Percentiles rank a stretch among this genome's conserved stretches.
These are phyloP conservation scores for Denticeps clupeoides DNA, from an alignment of 2,797 vertebrate genomes.

Conservation along the genomic window DNA sequence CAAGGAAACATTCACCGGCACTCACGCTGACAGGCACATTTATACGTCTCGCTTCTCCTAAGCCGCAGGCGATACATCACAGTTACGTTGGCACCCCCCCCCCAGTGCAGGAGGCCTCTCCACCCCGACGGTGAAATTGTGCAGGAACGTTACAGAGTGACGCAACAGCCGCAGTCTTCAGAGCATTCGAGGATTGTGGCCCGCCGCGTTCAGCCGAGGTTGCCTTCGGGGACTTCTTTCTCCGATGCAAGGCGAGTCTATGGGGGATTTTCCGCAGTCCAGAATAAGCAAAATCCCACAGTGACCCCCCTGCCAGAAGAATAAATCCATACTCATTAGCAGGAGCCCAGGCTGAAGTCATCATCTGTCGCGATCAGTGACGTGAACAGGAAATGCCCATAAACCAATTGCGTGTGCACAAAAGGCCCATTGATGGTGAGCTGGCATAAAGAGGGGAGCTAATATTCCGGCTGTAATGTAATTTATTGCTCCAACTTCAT, in stretches of 20 bases:
- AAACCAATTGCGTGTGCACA: conserved; percentile 2
- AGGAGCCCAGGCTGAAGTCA: conserved; percentile 18
- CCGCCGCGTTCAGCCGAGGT: too few species aligned
- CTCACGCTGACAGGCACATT: not conserved
- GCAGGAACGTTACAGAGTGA: not conserved
- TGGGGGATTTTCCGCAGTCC: conserved; percentile 21
- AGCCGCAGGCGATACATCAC: conserved; percentile 3
- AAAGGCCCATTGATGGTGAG: too few species aligned
- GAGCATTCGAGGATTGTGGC: too few species aligned
- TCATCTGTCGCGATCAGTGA: conserved; percentile 18
- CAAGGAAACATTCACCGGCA: conserved; percentile 2
- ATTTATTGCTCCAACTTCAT: too few species aligned
- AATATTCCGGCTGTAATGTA: too few species aligned
- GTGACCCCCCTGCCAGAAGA: conserved; percentile 28
- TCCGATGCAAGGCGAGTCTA: too few species aligned
- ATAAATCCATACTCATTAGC: conserved; percentile 35
- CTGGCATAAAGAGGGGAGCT: too few species aligned
- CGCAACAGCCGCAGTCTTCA: too few species aligned
- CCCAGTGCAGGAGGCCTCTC: not conserved
- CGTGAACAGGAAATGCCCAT: conserved; percentile 10
- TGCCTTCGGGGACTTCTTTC: too few species aligned
- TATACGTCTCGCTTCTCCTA: not conserved
- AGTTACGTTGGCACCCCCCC: not conserved
- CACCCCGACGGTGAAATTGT: not conserved
- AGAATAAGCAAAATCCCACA: conserved; percentile 28